Percentiles rank a stretch among this genome's conserved stretches.
Conservation (phyloP, 2,113 vertebrate genomes). For the Macaca nemestrina region DNA sequence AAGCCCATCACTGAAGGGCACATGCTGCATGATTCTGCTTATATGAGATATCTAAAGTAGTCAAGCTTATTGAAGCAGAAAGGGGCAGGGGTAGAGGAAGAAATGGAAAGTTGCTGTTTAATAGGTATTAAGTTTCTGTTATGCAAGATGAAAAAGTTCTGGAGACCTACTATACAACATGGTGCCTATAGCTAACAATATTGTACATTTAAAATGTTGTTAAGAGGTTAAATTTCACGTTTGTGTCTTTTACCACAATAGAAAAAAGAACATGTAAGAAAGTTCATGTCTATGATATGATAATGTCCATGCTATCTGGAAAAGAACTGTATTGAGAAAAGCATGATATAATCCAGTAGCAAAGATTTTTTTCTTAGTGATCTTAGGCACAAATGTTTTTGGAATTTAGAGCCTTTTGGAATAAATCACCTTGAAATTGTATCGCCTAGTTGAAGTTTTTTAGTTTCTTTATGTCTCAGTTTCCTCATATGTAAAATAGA, state of each 20-base stretch:
- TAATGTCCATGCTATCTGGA: neutral
- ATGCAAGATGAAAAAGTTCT: neutral
- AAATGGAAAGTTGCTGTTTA: neutral
- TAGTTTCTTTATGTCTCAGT: neutral
- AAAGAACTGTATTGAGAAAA: neutral
- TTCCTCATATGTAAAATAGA: neutral
- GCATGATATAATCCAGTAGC: neutral
- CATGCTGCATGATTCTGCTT: neutral
- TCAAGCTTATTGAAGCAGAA: neutral
- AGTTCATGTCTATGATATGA: neutral
- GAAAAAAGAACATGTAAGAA: neutral
- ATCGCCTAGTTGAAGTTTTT: neutral
- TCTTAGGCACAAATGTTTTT: neutral
- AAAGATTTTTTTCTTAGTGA: neutral
- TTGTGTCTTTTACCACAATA: neutral
- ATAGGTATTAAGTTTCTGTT: neutral
- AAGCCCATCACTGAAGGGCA: neutral
- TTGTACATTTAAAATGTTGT: neutral
- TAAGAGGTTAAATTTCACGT: neutral
- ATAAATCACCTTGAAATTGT: neutral
- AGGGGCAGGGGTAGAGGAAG: rapidly evolving
- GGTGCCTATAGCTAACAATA: neutral
- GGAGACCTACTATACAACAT: neutral
- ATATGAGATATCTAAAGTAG: neutral
- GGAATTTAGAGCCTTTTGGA: neutral